These are phyloP conservation scores for Drosophila ficusphila DNA, from an alignment of 1,140 invertebrate species.

Conservation along the genomic window DNA sequence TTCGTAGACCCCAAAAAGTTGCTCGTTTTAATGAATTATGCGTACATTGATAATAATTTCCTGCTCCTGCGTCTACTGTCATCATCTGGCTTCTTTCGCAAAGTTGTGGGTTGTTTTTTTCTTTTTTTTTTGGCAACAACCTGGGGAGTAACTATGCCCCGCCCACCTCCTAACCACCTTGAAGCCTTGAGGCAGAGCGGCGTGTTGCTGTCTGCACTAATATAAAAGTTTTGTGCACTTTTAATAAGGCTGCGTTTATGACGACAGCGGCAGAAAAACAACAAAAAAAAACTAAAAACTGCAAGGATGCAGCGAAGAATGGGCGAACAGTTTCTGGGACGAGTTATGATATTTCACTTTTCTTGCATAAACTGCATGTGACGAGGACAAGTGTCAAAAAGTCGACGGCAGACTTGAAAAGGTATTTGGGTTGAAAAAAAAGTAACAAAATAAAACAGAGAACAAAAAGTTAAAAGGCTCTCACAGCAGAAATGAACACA, in stretches of 20 bases:
- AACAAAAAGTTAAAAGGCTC: neutral
- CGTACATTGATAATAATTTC: constrained; percentile 81
- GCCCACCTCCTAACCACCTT: neutral
- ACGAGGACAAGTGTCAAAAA: constrained; percentile 71
- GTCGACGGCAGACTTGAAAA: constrained; percentile 46
- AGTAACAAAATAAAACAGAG: neutral
- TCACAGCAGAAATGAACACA: too few species aligned
- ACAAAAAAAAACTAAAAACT: neutral
- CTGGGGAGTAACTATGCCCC: neutral
- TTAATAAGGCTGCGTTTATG: constrained; percentile 77
- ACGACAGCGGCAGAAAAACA: constrained; percentile 21
- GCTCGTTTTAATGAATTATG: constrained; percentile 80
- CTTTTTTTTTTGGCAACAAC: constrained; percentile 23
- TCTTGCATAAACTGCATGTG: constrained; percentile 29
- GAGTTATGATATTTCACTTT: constrained; percentile 6
- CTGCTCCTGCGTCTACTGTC: constrained; percentile 37
- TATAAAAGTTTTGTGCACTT: constrained; percentile 69
- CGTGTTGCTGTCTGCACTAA: constrained; percentile 59
- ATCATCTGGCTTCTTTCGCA: neutral
- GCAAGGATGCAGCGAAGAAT: neutral
- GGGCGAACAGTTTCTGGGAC: neutral
- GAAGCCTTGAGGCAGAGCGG: constrained; percentile 7
- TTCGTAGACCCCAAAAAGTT: constrained; percentile 47
- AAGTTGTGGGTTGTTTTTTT: too few species aligned
- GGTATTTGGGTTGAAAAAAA: constrained; percentile 26